These are phyloP conservation scores for Neofelis nebulosa DNA, from an alignment of 2,113 vertebrate genomes.

Conservation along the genomic window DNA sequence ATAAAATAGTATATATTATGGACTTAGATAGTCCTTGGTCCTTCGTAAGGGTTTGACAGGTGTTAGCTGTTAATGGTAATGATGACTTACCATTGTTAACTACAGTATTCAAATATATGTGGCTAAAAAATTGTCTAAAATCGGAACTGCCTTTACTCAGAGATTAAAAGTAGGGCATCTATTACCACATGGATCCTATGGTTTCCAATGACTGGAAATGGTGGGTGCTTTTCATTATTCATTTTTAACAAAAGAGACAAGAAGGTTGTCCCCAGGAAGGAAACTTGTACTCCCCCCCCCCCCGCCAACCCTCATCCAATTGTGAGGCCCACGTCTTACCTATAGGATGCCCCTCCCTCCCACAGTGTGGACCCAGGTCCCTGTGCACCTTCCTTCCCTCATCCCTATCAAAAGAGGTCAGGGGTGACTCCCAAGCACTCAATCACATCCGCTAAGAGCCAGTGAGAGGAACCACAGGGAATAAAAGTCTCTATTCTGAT, in stretches of 20 bases:
- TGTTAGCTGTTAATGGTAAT: background rate
- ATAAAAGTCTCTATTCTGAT: slow-evolving; percentile 81
- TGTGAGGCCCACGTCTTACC: background rate
- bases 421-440: slow-evolving; percentile 18
- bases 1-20: too few relatives aligned
- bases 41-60: background rate
- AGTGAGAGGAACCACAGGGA: slow-evolving; percentile 60
- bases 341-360: fast-evolving
- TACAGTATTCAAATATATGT: background rate
- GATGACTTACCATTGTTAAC: too few relatives aligned
- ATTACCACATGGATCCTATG: background rate
- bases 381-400: background rate
- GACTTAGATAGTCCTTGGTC: background rate
- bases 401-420: background rate
- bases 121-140: background rate
- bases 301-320: background rate
- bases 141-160: background rate
- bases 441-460: slow-evolving; percentile 75
- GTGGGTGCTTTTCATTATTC: background rate
- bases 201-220: background rate
- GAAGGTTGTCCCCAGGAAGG: background rate
- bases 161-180: background rate
- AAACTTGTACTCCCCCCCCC: fast-evolving
- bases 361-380: background rate
- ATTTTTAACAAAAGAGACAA: background rate